These are phyloP conservation scores for Prinia subflava DNA, from an alignment of 2,113 vertebrate genomes.

Conservation along the genomic window DNA sequence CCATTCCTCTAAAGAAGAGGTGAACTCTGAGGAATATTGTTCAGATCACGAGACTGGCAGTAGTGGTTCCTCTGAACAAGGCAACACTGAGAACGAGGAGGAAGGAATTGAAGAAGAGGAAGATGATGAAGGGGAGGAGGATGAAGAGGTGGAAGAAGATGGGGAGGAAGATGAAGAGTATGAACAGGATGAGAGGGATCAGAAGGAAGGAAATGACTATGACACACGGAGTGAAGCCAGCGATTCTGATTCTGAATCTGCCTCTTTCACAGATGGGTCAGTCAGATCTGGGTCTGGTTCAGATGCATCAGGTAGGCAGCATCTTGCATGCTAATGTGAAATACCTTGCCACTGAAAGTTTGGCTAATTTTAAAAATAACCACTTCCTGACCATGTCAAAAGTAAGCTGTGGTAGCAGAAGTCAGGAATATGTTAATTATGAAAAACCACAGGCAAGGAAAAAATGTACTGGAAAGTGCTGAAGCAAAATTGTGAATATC, in stretches of 20 bases:
- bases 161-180: conserved; percentile 81
- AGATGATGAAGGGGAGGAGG: conserved; percentile 78
- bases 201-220: conserved; percentile 87
- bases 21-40: conserved; percentile 88
- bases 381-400: neutral
- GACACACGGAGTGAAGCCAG: conserved; percentile 96
- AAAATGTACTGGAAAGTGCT: neutral
- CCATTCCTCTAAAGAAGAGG: conserved; percentile 84
- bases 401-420: neutral
- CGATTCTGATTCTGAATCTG: conserved; percentile 92
- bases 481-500: neutral
- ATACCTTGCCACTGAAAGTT: neutral
- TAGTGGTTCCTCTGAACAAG: conserved; percentile 86
- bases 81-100: conserved; percentile 83
- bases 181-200: conserved; percentile 84
- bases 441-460: neutral
- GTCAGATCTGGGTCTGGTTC: conserved; percentile 89
- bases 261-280: conserved; percentile 93
- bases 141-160: conserved; percentile 82
- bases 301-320: conserved; percentile 85
- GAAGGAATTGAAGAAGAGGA: conserved; percentile 81
- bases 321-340: neutral
- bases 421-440: neutral
- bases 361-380: neutral
- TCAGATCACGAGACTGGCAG: conserved; percentile 88